Evolutionary conservation across 2,113 vertebrate genomes (phyloP).

Genomic region (Psittacula cyanocephala): DNA sequence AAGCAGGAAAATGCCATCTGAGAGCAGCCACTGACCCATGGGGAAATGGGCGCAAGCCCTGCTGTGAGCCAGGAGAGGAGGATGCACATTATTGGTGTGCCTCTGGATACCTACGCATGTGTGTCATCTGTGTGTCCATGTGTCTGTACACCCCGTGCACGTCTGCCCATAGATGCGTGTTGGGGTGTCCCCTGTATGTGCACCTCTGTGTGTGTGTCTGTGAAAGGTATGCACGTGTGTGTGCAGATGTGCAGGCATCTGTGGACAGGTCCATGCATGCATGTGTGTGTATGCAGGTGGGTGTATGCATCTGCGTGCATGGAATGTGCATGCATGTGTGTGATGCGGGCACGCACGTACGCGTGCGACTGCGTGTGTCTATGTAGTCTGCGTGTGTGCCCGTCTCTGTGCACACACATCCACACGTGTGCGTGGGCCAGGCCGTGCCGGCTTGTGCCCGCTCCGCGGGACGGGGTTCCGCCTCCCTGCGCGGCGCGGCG

Average conservation of each 20-base stretch:
- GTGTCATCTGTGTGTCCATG: neutral
- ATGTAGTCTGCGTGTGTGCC: fast-evolving
- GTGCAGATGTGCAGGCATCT: too few species aligned
- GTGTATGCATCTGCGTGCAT: neutral
- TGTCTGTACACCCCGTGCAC: neutral
- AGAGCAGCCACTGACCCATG: neutral
- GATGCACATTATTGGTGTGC: fast-evolving
- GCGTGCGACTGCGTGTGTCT: neutral
- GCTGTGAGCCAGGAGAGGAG: neutral
- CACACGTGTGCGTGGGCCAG: neutral
- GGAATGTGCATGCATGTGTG: fast-evolving
- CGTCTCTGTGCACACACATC: neutral
- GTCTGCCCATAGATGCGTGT: neutral
- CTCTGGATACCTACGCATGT: fast-evolving
- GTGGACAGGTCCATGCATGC: neutral
- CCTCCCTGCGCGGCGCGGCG: neutral
- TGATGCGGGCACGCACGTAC: neutral
- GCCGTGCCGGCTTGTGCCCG: neutral
- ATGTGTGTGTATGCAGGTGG: neutral
- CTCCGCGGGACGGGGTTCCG: neutral
- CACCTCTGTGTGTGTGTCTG: neutral
- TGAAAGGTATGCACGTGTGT: fast-evolving
- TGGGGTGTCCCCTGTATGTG: fast-evolving
- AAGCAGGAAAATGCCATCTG: neutral
- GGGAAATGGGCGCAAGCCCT: neutral